Conservation (phyloP, 2,113 vertebrate genomes). For the Suricata suricatta region DNA sequence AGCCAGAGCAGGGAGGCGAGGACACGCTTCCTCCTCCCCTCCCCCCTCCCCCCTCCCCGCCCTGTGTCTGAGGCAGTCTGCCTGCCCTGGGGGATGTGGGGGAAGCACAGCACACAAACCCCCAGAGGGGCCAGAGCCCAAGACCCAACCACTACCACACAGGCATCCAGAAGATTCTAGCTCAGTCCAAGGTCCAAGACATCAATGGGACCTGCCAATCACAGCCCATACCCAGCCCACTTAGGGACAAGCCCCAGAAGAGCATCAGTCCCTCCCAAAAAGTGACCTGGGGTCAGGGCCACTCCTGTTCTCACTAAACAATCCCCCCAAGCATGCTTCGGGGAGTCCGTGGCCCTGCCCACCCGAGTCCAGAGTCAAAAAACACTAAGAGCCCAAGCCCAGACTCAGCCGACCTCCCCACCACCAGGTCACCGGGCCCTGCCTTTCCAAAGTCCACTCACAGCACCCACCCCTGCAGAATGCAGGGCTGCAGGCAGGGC, state of each 20-base stretch:
- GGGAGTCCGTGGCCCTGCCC: neutral
- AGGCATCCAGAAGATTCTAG: neutral
- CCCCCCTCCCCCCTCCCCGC: too few species aligned
- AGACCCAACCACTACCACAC: neutral
- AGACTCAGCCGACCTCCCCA: neutral
- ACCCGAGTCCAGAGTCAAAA: neutral
- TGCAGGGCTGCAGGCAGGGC: neutral
- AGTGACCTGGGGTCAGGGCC: too few species aligned
- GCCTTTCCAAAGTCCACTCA: accelerated
- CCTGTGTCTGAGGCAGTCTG: accelerated
- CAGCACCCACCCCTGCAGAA: neutral
- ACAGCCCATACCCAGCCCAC: too few species aligned
- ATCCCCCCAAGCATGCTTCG: neutral
- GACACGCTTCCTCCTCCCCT: accelerated
- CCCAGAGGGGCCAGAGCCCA: neutral
- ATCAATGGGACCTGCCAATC: accelerated
- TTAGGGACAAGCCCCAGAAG: neutral
- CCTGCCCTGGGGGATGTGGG: accelerated
- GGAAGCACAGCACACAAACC: neutral
- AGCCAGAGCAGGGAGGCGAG: neutral
- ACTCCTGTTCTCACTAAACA: neutral
- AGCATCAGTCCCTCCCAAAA: neutral
- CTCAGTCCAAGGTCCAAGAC: neutral
- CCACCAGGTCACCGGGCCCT: neutral
- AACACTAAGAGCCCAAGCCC: too few species aligned